Percentiles rank a stretch among this genome's conserved stretches.
Evolutionary conservation across 2,113 vertebrate species (phyloP).

Genomic region (Odocoileus virginianus): DNA sequence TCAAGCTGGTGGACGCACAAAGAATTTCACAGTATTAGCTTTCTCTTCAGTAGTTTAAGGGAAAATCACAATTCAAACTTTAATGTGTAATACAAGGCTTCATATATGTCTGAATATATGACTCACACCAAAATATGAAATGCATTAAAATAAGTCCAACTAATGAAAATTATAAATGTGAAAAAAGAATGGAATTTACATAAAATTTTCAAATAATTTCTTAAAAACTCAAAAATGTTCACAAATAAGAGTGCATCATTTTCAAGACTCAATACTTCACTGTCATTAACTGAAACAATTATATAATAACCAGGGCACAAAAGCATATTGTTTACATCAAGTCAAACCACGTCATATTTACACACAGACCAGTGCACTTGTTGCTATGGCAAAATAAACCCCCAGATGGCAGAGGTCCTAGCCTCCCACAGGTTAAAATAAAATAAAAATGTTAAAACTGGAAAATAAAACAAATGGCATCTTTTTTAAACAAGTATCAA

Average conservation of each 20-base stretch:
- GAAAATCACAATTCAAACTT: conserved; percentile 69
- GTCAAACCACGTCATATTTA: conserved; percentile 23
- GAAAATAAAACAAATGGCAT: neutral
- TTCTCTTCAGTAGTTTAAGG: conserved; percentile 69
- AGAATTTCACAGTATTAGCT: conserved; percentile 71
- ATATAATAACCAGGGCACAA: neutral
- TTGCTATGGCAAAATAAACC: neutral
- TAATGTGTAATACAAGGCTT: conserved; percentile 59
- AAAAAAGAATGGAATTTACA: conserved; percentile 39
- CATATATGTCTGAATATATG: conserved; percentile 50
- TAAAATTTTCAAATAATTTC: neutral
- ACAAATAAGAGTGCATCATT: neutral
- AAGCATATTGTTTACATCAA: neutral
- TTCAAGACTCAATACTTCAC: neutral
- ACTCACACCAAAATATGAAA: conserved; percentile 73
- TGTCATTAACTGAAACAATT: neutral
- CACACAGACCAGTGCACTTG: neutral
- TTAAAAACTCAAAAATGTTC: neutral
- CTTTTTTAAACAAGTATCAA: neutral
- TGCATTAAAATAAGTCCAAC: conserved; percentile 54
- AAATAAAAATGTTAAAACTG: neutral
- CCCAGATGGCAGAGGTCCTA: neutral
- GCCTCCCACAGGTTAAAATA: neutral
- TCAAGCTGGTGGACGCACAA: conserved; percentile 70
- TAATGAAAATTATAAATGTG: conserved; percentile 61